These are phyloP conservation scores for Epiblema foenella DNA, from an alignment of 2,888 invertebrate genomes.

Conservation along the genomic window DNA sequence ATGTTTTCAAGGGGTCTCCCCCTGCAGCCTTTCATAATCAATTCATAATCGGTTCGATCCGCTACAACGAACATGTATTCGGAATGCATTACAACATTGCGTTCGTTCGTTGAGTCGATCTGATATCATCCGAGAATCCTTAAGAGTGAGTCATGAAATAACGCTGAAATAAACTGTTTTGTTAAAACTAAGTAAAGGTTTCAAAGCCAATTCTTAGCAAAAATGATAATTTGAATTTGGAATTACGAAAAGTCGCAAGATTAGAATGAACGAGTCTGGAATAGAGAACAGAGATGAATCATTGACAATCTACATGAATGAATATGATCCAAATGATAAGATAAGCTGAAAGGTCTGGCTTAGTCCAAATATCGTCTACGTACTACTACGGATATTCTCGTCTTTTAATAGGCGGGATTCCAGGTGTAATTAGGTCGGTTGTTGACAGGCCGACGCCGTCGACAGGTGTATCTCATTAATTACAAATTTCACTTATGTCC, in stretches of 20 bases:
- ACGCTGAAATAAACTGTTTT: constrained; percentile 22
- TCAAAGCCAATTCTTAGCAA: constrained; percentile 44
- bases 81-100: constrained; percentile 57
- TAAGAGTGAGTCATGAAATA: constrained; percentile 29
- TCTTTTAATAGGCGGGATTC: constrained; percentile 52
- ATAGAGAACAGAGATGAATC: neutral
- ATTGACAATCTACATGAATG: neutral
- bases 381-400: constrained; percentile 26
- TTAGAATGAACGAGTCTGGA: neutral
- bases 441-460: constrained; percentile 58
- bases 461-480: constrained; percentile 41
- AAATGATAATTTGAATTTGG: constrained; percentile 1
- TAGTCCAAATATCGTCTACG: constrained; percentile 24
- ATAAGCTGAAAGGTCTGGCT: neutral
- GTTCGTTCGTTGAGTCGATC: constrained; percentile 48
- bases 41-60: constrained; percentile 52
- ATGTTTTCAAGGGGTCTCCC: no score
- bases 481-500: constrained; percentile 41
- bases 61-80: constrained; percentile 49
- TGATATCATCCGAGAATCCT: constrained; percentile 22
- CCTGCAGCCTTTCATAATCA: constrained; percentile 36
- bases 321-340: neutral
- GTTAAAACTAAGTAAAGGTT: constrained; percentile 40
- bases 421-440: constrained; percentile 66
- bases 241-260: neutral